Evolutionary conservation across 2,113 vertebrate genomes (phyloP).

Genomic region (Crotophaga sulcirostris): DNA sequence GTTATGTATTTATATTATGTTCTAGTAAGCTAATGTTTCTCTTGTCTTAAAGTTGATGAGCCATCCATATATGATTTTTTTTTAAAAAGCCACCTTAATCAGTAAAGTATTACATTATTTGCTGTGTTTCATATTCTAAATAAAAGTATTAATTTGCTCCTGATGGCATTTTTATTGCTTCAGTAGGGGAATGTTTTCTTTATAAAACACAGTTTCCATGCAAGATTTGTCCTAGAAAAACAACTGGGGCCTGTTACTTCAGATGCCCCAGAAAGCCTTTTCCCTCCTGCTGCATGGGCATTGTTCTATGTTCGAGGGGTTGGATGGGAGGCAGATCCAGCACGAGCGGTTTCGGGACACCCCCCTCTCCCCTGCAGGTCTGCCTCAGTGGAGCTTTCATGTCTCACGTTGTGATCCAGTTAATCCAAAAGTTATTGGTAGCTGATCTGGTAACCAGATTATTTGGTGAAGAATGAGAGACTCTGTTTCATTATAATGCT

Average conservation of each 20-base stretch:
- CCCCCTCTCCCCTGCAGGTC: not conserved
- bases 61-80: not conserved
- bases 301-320: not conserved
- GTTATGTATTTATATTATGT: not conserved
- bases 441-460: not conserved
- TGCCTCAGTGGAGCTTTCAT: not conserved
- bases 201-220: not conserved
- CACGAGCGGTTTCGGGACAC: not conserved
- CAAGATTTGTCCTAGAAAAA: not conserved
- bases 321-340: not conserved
- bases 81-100: not conserved
- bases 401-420: no score
- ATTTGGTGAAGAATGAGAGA: not conserved
- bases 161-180: not conserved
- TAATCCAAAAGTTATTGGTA: not conserved
- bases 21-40: not conserved
- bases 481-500: not conserved
- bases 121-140: not conserved
- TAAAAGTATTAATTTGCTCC: not conserved
- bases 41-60: not conserved
- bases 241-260: not conserved
- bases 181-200: not conserved
- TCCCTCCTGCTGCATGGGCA: fast-evolving
- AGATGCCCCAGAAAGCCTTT: not conserved
- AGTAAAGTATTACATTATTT: not conserved